Evolutionary conservation across 2,888 invertebrate genomes (phyloP), one percentile per base, ranked within the genome.

Genomic region (Meta bourneti): DNA sequence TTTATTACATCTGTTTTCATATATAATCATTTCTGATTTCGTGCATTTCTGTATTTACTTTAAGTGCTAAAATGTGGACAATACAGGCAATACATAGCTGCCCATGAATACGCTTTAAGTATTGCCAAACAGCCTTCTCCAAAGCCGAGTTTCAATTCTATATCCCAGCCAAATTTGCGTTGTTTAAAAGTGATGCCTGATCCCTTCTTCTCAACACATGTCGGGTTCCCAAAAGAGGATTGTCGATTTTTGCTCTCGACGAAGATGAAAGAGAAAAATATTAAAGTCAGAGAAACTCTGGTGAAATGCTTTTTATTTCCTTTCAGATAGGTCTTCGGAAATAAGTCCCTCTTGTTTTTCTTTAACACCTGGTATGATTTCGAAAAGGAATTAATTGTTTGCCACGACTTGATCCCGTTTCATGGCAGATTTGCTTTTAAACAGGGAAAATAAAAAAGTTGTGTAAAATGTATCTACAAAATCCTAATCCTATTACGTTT

Each of bases 191-290:
- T 20, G 74, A 34, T 20, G 74, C 20, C 74, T 20, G 34, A 74
- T 74, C 48, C 74, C 16, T n/a, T n/a, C 16, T 19, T n/a, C 19
- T 20, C 74, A 74, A 74, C 74, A 74, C 74, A 34, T 74, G 74
- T 74, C 74, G 48, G 13, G 20, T 74, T 34, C 34, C 34, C 1
- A 74, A 74, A 74, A 74, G 34, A 48, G 74, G 74, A 74, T 20
- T 20, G 13, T 74, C 7, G 8, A 6, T 61, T 61, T 61, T 61
- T 9, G 7, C 61, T 34, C 34, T 34, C 61, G 61, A 9, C 13
- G 8, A 61, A 61, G 16, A 11, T 11, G 11, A 61, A 8, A 61
- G 61, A 16, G 11, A 16, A 9, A 61, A 61, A 61, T 61, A 61
- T 61, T 61, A 16, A 16, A 61, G 61, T 6, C 61, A 61, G 5